Evolutionary conservation across 1,140 invertebrate genomes (phyloP).

Genomic region (Probaryconus sp.): DNA sequence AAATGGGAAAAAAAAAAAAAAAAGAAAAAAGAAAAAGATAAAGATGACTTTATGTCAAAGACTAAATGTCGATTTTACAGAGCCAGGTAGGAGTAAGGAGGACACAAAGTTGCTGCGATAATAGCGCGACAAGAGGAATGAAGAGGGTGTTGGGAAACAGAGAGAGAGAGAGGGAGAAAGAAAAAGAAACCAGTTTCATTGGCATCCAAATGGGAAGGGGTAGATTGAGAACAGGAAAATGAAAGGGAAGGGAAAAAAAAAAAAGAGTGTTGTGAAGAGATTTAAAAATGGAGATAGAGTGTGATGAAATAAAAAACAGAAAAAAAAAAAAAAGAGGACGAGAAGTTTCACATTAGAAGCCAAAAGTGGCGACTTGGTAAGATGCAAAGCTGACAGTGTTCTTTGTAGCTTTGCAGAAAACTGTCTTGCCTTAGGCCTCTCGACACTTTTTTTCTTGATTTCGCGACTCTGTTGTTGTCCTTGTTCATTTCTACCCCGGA

Average conservation of each 20-base stretch:
- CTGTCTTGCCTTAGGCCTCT: constrained; percentile 71
- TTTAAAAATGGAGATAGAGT: constrained; percentile 57
- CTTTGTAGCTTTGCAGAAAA: constrained; percentile 72
- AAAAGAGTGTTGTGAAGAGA: constrained; percentile 45
- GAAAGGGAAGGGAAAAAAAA: constrained; percentile 15
- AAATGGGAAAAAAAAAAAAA: neutral
- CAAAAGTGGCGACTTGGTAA: constrained; percentile 74
- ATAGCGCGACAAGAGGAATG: too few relatives aligned
- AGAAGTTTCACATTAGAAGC: constrained; percentile 59
- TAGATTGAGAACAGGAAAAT: neutral
- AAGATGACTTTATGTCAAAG: constrained; percentile 45
- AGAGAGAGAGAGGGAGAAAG: constrained; percentile 9
- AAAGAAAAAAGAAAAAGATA: constrained; percentile 22
- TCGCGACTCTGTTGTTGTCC: constrained; percentile 42
- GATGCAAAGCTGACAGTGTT: constrained; percentile 77
- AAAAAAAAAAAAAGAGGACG: constrained; percentile 51
- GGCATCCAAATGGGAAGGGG: too few relatives aligned
- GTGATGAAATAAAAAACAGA: too few relatives aligned
- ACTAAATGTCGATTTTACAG: constrained; percentile 48
- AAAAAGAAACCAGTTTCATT: neutral
- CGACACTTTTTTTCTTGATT: constrained; percentile 73
- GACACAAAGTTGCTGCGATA: constrained; percentile 59
- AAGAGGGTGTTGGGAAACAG: too few relatives aligned
- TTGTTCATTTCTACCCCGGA: constrained; percentile 44
- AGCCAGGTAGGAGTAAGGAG: constrained; percentile 45